Evolutionary conservation across 1,140 invertebrate genomes (phyloP).

Genomic region (Wasmannia auropunctata): DNA sequence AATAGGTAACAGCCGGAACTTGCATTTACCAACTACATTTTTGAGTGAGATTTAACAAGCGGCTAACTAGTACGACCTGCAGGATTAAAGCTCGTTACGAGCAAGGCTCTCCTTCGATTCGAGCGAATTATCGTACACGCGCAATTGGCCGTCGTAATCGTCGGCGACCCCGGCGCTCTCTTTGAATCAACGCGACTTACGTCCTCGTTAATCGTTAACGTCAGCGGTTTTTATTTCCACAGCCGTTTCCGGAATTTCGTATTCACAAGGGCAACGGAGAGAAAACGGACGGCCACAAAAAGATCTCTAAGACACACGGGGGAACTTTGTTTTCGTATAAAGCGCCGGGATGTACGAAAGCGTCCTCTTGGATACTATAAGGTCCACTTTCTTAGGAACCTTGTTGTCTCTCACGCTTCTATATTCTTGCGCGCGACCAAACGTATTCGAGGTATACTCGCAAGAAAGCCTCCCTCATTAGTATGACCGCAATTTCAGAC

Average conservation of each 20-base stretch:
- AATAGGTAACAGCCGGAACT: neutral
- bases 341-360: neutral
- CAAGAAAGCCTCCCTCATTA: slow-evolving; percentile 43
- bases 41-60: slow-evolving; percentile 22
- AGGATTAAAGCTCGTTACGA: slow-evolving; percentile 13
- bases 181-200: slow-evolving; percentile 9
- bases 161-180: neutral
- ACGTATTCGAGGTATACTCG: neutral
- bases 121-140: slow-evolving; percentile 7
- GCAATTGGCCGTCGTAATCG: slow-evolving; percentile 13
- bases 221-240: slow-evolving; percentile 31
- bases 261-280: neutral
- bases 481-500: slow-evolving; percentile 43
- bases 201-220: neutral
- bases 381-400: slow-evolving; percentile 12
- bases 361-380: neutral
- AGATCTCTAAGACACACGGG: neutral
- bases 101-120: neutral
- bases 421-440: neutral
- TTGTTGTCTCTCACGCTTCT: neutral
- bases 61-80: neutral
- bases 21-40: neutral
- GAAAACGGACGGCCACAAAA: slow-evolving; percentile 8
- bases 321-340: neutral
- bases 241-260: neutral